These are phyloP conservation scores for Discoglossus pictus DNA, from an alignment of 2,797 vertebrate genomes.

Conservation along the genomic window DNA sequence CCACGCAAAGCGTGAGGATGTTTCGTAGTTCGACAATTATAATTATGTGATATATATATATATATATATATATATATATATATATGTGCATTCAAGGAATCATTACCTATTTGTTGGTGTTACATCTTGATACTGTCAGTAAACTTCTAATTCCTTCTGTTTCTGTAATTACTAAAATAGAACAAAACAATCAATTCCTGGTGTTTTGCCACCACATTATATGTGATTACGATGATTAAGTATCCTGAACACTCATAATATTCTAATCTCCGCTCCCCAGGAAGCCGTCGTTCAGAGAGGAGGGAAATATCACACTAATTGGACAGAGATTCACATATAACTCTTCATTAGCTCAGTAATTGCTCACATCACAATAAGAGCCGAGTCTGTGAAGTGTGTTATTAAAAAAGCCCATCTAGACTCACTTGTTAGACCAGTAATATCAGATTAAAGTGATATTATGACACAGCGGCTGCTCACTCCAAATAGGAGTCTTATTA, in stretches of 20 bases:
- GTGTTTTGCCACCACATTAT: not conserved
- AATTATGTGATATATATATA: too few species aligned
- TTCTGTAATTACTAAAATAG: not conserved
- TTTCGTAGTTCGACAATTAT: too few species aligned
- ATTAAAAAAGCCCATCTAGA: not conserved
- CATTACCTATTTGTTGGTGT: too few species aligned
- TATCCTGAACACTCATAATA: not conserved
- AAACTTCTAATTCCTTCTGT: not conserved
- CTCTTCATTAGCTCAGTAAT: slow-evolving; percentile 4
- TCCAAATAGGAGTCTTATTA: too few species aligned
- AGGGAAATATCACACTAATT: not conserved
- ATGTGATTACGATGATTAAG: slow-evolving; percentile 8
- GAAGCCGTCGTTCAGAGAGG: not conserved
- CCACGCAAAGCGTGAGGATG: too few species aligned
- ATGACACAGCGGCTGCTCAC: too few species aligned
- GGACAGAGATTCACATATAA: not conserved
- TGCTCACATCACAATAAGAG: too few species aligned
- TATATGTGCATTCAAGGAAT: too few species aligned
- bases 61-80: too few species aligned
- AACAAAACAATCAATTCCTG: not conserved
- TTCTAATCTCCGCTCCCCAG: not conserved
- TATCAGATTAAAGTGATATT: not conserved
- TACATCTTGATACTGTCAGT: too few species aligned
- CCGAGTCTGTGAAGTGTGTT: not conserved
- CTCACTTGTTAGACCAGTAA: not conserved